A percentile compares a stretch with the other conserved stretches of the same genome.
Conservation (phyloP, 2,797 vertebrate genomes). For the Kryptolebias ocellatus region DNA sequence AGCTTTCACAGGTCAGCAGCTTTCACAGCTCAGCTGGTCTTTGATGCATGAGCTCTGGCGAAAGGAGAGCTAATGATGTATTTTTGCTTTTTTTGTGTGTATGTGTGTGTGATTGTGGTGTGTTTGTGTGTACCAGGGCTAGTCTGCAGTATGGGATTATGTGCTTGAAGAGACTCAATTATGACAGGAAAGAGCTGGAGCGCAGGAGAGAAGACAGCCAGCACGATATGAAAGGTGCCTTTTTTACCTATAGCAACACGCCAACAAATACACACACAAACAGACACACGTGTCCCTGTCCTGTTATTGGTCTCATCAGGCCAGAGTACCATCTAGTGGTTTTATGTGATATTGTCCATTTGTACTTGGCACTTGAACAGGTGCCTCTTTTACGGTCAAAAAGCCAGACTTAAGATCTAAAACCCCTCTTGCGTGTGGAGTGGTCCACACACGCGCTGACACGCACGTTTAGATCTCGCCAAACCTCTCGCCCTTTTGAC, state of each 20-base stretch:
- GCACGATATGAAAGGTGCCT: constrained; percentile 91
- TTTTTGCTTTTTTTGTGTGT: constrained; percentile 26
- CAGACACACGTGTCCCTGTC: background rate
- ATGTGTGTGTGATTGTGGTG: constrained; percentile 22
- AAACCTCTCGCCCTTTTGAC: constrained; percentile 72
- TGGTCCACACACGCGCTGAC: constrained; percentile 44
- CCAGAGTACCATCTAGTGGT: constrained; percentile 70
- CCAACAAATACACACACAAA: background rate
- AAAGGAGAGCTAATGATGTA: constrained; percentile 38
- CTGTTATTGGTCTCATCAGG: constrained; percentile 6
- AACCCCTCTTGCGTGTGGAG: constrained; percentile 56
- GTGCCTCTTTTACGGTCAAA: constrained; percentile 68
- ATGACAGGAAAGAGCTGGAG: constrained; percentile 96
- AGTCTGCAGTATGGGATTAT: constrained; percentile 97
- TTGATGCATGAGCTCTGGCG: constrained; percentile 29
- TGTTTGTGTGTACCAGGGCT: constrained; percentile 75
- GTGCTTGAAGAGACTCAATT: constrained; percentile 97
- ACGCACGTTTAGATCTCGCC: constrained; percentile 43
- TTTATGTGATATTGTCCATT: constrained; percentile 31
- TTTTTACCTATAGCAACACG: constrained; percentile 12
- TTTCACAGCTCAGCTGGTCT: background rate
- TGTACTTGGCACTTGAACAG: constrained; percentile 61
- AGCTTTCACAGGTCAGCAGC: constrained; percentile 91
- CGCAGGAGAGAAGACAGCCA: constrained; percentile 92
- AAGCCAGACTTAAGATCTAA: constrained; percentile 66